phyloP scores from a whole-genome alignment of 2,797 vertebrate species.

The Anguilla marmorata region DNA sequence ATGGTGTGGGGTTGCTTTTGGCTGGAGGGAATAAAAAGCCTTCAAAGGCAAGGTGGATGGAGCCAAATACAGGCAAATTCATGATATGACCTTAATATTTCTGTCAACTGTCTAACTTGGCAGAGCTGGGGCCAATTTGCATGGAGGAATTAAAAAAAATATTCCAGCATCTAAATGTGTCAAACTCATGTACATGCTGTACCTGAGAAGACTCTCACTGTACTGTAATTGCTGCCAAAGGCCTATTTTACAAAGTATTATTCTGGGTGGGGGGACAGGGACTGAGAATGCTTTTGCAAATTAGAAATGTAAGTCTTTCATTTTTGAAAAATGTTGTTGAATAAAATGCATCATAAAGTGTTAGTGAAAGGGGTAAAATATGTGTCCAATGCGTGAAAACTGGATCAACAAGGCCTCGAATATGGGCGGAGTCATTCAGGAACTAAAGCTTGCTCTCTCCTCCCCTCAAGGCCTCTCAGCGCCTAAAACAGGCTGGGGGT shows the following conservation, averaged over 20 bases:
- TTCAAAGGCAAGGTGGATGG: no score
- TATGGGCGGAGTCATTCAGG: not conserved
- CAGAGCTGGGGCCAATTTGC: constrained; percentile 6
- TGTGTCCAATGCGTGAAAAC: not conserved
- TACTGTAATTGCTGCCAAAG: not conserved
- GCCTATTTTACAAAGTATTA: not conserved
- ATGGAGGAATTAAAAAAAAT: not conserved
- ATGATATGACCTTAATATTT: not conserved
- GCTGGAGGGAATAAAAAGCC: not conserved
- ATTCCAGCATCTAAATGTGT: constrained; percentile 3
- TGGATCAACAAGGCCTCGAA: not conserved
- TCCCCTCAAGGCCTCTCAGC: not conserved
- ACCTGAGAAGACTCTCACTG: not conserved
- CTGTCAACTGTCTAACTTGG: not conserved
- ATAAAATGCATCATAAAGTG: not conserved
- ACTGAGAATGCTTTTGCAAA: not conserved
- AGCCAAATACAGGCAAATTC: not conserved
- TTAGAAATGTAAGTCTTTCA: no score
- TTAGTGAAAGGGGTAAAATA: not conserved
- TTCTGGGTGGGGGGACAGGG: not conserved
- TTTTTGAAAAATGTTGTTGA: no score
- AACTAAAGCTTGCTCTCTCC: not conserved
- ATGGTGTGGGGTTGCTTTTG: not conserved
- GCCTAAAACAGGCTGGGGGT: not conserved
- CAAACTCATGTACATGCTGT: constrained; percentile 11